Conservation (phyloP, 1,140 invertebrate species). For the Leptinotarsa lineolata region DNA sequence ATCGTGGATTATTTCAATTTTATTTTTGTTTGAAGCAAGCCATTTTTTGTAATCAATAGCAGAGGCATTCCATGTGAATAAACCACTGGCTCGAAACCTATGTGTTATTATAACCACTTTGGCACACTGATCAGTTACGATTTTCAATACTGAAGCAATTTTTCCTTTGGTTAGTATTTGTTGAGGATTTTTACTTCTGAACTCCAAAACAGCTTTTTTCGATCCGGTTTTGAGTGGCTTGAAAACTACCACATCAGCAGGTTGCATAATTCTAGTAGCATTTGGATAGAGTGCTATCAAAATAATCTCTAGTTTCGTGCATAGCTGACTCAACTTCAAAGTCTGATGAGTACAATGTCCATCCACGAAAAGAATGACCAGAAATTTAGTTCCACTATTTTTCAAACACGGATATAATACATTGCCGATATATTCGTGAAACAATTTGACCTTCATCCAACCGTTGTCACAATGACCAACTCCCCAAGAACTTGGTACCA, state of each 20-base stretch:
- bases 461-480: slow-evolving; percentile 50
- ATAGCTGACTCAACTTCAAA: slow-evolving; percentile 45
- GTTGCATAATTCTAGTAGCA: slow-evolving; percentile 49
- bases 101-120: too few species aligned
- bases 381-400: slow-evolving; percentile 45
- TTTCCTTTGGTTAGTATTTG: too few species aligned
- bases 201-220: slow-evolving; percentile 40
- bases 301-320: slow-evolving; percentile 46
- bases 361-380: slow-evolving; percentile 32
- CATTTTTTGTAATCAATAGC: too few species aligned
- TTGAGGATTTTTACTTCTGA: too few species aligned
- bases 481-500: too few species aligned
- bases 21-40: too few species aligned
- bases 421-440: too few species aligned
- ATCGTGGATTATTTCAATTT: too few species aligned
- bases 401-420: slow-evolving; percentile 53
- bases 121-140: too few species aligned
- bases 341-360: slow-evolving; percentile 48
- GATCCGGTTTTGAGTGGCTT: slow-evolving; percentile 37
- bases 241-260: slow-evolving; percentile 48
- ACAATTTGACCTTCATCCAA: slow-evolving; percentile 54
- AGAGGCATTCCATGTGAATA: too few species aligned
- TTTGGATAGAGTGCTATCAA: slow-evolving; percentile 49
- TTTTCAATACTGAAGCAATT: too few species aligned
- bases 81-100: too few species aligned